Conservation (phyloP, 2,797 vertebrate species). For the Myiotriccus ornatus region DNA sequence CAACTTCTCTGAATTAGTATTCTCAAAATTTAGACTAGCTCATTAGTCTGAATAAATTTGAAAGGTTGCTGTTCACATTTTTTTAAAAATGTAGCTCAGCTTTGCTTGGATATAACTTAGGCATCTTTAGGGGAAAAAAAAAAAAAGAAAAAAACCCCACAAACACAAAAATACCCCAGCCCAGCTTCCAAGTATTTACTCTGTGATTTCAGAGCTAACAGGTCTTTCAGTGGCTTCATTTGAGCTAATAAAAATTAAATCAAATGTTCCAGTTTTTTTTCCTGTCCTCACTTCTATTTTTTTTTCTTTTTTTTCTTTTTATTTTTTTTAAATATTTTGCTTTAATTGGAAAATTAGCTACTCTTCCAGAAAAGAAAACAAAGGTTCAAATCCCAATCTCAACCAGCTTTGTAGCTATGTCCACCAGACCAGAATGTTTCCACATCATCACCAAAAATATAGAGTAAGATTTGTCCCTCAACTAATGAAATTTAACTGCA, state of each 20-base stretch:
- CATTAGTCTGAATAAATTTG: slow-evolving; percentile 98
- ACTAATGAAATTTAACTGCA: background rate
- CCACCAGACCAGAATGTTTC: background rate
- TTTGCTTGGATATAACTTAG: slow-evolving; percentile 74
- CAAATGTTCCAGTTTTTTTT: slow-evolving; percentile 7
- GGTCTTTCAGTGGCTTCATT: slow-evolving; percentile 13
- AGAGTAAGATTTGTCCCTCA: background rate
- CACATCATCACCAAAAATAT: background rate
- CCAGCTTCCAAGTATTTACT: slow-evolving; percentile 34
- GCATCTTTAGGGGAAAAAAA: slow-evolving; percentile 60
- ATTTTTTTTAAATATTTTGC: background rate
- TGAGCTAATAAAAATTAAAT: slow-evolving; percentile 35
- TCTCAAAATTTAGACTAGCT: slow-evolving; percentile 89
- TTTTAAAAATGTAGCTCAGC: slow-evolving; percentile 54
- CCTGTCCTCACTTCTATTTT: background rate
- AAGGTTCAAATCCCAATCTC: background rate
- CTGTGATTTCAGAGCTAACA: slow-evolving; percentile 54
- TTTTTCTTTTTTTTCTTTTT: too few species aligned
- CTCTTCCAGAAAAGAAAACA: background rate
- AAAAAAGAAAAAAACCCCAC: background rate
- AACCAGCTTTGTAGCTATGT: background rate
- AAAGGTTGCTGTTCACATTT: slow-evolving; percentile 80
- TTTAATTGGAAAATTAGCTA: background rate
- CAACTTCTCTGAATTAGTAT: slow-evolving; percentile 82
- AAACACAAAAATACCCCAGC: background rate